Conservation (phyloP, 2,888 invertebrate species). For the Andrena dorsata region DNA sequence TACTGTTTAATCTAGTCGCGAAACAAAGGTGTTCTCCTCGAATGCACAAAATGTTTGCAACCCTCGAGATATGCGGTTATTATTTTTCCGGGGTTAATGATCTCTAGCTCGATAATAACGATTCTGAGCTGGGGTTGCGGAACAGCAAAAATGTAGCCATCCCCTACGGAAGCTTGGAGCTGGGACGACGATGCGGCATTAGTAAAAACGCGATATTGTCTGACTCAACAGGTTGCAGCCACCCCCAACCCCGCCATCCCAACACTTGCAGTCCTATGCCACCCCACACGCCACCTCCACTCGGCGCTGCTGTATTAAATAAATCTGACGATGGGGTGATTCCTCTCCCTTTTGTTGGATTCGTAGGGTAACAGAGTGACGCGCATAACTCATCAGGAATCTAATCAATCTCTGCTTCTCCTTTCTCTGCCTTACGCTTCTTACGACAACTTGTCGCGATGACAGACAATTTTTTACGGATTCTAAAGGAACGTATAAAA, state of each 20-base stretch:
- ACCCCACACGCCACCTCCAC: slow-evolving; percentile 67
- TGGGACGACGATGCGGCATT: slow-evolving; percentile 77
- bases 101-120: slow-evolving; percentile 63
- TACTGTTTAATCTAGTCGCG: background rate
- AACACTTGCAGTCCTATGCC: slow-evolving; percentile 61
- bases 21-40: background rate
- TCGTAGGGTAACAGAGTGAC: slow-evolving; percentile 52
- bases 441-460: background rate
- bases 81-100: slow-evolving; percentile 63
- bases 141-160: slow-evolving; percentile 67
- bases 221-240: slow-evolving; percentile 83
- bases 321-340: slow-evolving; percentile 80
- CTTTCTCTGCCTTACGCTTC: background rate
- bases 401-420: slow-evolving; percentile 61
- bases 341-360: slow-evolving; percentile 73
- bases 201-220: slow-evolving; percentile 84
- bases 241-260: slow-evolving; percentile 60
- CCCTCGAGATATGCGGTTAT: slow-evolving; percentile 22
- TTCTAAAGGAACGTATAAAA: too few species aligned
- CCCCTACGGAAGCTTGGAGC: slow-evolving; percentile 55
- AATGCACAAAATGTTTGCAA: background rate
- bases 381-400: slow-evolving; percentile 66
- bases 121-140: slow-evolving; percentile 48
- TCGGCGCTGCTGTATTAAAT: slow-evolving; percentile 79
- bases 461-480: background rate